phyloP scores from a whole-genome alignment of 2,113 vertebrate species.

The Condylura cristata region DNA sequence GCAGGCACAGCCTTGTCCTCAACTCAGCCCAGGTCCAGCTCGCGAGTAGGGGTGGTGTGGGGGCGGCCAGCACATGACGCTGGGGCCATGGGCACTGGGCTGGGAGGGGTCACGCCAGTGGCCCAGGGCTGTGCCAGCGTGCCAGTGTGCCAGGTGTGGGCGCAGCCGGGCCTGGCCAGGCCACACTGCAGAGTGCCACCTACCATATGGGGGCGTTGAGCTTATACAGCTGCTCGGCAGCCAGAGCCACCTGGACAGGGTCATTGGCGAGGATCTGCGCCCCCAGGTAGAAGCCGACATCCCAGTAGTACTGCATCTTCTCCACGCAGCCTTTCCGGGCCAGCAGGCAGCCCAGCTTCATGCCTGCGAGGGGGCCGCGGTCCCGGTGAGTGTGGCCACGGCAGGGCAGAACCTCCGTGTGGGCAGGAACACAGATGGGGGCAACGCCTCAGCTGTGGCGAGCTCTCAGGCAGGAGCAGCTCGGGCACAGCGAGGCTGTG shows the following conservation, averaged over 20 bases:
- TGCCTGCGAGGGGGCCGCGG: slow-evolving; percentile 81
- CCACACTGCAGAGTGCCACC: slow-evolving; percentile 32
- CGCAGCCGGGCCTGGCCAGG: not conserved
- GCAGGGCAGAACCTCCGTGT: not conserved
- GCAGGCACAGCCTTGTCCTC: not conserved
- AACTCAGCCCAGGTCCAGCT: not conserved
- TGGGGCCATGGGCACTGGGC: not conserved
- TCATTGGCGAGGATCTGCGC: slow-evolving; percentile 91
- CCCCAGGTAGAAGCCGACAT: slow-evolving; percentile 94
- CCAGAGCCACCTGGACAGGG: slow-evolving; percentile 89
- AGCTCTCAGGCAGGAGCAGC: not conserved
- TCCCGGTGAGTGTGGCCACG: not conserved
- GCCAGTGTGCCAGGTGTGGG: not conserved
- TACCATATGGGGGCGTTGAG: slow-evolving; percentile 93
- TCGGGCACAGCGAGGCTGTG: not conserved
- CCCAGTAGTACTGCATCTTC: slow-evolving; percentile 96
- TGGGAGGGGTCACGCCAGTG: not conserved
- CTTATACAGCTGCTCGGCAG: slow-evolving; percentile 93
- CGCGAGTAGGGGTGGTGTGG: not conserved
- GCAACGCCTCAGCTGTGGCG: not conserved
- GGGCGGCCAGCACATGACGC: not conserved
- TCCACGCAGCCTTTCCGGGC: slow-evolving; percentile 92
- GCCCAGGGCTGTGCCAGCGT: not conserved
- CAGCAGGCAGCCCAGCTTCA: slow-evolving; percentile 91
- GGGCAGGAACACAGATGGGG: not conserved